Percentiles rank a stretch among this genome's conserved stretches.
Conservation (phyloP, 2,888 invertebrate genomes). For the Operophtera brumata region DNA sequence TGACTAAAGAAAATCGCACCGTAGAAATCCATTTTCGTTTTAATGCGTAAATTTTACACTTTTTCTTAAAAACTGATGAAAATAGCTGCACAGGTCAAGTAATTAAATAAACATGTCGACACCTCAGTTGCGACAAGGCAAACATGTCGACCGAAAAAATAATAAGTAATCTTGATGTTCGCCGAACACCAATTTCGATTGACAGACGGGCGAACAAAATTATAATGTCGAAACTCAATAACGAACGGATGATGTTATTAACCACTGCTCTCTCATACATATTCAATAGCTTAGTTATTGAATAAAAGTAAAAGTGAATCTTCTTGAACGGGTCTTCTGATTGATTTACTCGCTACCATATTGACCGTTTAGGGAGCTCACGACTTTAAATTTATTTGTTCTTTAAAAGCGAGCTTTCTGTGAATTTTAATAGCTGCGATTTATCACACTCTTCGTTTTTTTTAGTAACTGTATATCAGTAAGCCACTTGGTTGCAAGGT, state of each 20-base stretch:
- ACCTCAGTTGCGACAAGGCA: slow-evolving; percentile 42
- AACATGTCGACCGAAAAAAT: slow-evolving; percentile 52
- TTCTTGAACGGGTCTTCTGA: slow-evolving; percentile 53
- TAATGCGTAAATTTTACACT: neutral
- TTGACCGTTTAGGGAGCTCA: slow-evolving; percentile 52
- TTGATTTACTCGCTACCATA: slow-evolving; percentile 53
- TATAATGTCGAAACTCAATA: slow-evolving; percentile 58
- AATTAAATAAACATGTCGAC: slow-evolving; percentile 45
- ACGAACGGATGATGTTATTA: slow-evolving; percentile 59
- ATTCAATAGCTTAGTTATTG: slow-evolving; percentile 66
- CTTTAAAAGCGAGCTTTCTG: slow-evolving; percentile 31
- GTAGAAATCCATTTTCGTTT: neutral
- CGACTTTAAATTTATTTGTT: slow-evolving; percentile 50
- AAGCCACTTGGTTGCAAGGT: slow-evolving; percentile 74
- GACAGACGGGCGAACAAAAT: slow-evolving; percentile 55
- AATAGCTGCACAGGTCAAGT: slow-evolving; percentile 21
- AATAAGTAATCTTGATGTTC: slow-evolving; percentile 60
- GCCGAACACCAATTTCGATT: slow-evolving; percentile 44
- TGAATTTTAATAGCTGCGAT: slow-evolving; percentile 58
- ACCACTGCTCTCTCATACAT: slow-evolving; percentile 57
- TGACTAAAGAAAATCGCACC: neutral
- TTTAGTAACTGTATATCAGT: slow-evolving; percentile 73
- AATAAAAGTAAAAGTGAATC: slow-evolving; percentile 77
- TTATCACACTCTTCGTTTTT: slow-evolving; percentile 70
- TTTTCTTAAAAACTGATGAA: neutral